phyloP scores from a whole-genome alignment of 2,113 vertebrate genomes.

The Beaufortia kweichowensis region DNA sequence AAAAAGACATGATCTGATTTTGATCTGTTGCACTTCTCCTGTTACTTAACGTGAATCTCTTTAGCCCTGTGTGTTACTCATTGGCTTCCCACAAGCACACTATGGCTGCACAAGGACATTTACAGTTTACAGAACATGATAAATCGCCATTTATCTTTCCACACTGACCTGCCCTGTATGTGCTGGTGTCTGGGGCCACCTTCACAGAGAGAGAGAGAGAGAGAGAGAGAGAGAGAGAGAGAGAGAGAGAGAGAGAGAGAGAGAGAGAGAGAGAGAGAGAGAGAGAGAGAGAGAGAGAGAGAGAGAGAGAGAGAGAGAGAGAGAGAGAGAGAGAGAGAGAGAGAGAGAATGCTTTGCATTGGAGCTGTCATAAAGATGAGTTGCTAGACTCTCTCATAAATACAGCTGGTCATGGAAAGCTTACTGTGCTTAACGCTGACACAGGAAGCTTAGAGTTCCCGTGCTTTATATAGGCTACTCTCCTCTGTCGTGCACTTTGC shows the following conservation, averaged over 20 bases:
- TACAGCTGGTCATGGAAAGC: slow-evolving; percentile 26
- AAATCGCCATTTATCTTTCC: slow-evolving; percentile 51
- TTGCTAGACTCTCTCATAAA: slow-evolving; percentile 32
- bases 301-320: background rate
- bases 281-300: background rate
- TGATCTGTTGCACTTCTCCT: slow-evolving; percentile 14
- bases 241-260: background rate
- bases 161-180: slow-evolving; percentile 17
- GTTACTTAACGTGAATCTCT: slow-evolving; percentile 5
- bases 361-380: slow-evolving; percentile 44
- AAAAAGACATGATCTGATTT: no score
- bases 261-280: background rate
- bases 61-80: slow-evolving; percentile 1
- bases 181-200: slow-evolving; percentile 10
- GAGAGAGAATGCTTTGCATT: slow-evolving; percentile 31
- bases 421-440: slow-evolving; percentile 30
- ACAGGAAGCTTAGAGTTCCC: background rate
- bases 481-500: slow-evolving; percentile 3
- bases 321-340: background rate
- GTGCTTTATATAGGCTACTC: slow-evolving; percentile 13
- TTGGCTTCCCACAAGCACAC: background rate
- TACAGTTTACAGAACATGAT: slow-evolving; percentile 47
- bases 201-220: background rate
- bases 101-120: slow-evolving; percentile 46
- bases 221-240: background rate